Conservation (phyloP, 2,797 vertebrate genomes). For the Apogon hyalosoma region DNA sequence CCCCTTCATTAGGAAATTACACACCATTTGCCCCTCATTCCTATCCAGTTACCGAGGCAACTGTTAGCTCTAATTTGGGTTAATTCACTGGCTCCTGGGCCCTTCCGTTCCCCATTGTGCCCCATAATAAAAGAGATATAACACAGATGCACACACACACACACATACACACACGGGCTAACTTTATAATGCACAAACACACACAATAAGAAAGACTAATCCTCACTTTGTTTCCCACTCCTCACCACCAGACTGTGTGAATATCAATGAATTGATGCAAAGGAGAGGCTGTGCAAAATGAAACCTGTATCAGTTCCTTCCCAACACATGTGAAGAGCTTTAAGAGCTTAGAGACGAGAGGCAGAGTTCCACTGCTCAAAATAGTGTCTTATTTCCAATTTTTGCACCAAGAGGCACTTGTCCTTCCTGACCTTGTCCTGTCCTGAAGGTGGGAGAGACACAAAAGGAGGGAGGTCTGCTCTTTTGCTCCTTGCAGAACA, state of each 20-base stretch:
- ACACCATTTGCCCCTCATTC: conserved; percentile 74
- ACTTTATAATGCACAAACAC: conserved; percentile 37
- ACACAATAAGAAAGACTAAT: background rate
- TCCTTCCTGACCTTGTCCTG: conserved; percentile 33
- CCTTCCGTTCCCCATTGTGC: conserved; percentile 76
- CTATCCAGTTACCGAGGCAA: conserved; percentile 71
- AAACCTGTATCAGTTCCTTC: conserved; percentile 20
- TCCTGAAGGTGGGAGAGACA: conserved; percentile 17
- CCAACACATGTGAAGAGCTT: conserved; percentile 29
- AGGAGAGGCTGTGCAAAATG: conserved; percentile 12
- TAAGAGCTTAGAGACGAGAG: conserved; percentile 2
- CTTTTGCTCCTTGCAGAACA: conserved; percentile 49
- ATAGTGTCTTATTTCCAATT: background rate
- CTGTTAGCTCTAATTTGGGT: conserved; percentile 74
- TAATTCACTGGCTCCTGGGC: conserved; percentile 72
- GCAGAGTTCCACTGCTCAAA: background rate
- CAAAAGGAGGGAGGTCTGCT: conserved; percentile 40
- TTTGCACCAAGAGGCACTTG: conserved; percentile 41
- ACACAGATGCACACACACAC: conserved; percentile 58
- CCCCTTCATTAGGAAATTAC: conserved; percentile 76
- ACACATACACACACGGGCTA: conserved; percentile 26
- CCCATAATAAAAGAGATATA: conserved; percentile 76
- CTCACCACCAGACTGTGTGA: conserved; percentile 16
- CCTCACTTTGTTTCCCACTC: background rate
- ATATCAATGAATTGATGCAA: conserved; percentile 37